Conservation (phyloP, 2,888 invertebrate genomes). For the Ypsolopha sequella region DNA sequence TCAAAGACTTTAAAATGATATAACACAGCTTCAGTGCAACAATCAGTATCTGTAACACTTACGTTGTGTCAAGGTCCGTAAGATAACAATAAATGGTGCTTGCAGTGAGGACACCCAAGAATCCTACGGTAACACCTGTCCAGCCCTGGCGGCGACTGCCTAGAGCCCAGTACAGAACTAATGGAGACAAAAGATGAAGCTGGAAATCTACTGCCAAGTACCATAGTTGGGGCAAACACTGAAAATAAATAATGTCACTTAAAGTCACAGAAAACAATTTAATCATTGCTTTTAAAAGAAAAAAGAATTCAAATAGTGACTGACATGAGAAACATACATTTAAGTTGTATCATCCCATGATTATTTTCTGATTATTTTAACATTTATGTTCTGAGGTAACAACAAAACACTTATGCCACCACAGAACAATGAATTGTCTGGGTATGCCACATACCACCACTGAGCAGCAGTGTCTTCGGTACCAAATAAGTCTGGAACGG, state of each 20-base stretch:
- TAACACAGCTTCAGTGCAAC: too few relatives aligned
- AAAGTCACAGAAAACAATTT: neutral
- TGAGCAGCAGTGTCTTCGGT: neutral
- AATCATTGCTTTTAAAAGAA: neutral
- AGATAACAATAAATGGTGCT: neutral
- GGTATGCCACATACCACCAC: too few relatives aligned
- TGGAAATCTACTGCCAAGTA: slow-evolving; percentile 7
- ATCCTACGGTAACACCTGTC: neutral
- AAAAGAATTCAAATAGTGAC: too few relatives aligned
- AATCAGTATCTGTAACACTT: neutral
- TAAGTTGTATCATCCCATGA: too few relatives aligned
- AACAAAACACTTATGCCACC: neutral
- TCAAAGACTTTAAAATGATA: too few relatives aligned
- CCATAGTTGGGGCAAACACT: slow-evolving; percentile 1
- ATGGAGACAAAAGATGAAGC: slow-evolving; percentile 3
- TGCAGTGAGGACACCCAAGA: neutral
- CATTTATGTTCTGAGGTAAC: neutral
- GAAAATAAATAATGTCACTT: neutral
- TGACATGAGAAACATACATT: too few relatives aligned
- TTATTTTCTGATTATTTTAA: too few relatives aligned
- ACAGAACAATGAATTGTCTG: neutral
- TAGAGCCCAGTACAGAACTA: slow-evolving; percentile 5
- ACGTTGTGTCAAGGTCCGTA: neutral
- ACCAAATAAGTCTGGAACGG: neutral
- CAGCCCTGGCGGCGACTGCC: neutral